These are phyloP conservation scores for Geophilus truncorum DNA, from an alignment of 2,888 invertebrate genomes.

Conservation along the genomic window DNA sequence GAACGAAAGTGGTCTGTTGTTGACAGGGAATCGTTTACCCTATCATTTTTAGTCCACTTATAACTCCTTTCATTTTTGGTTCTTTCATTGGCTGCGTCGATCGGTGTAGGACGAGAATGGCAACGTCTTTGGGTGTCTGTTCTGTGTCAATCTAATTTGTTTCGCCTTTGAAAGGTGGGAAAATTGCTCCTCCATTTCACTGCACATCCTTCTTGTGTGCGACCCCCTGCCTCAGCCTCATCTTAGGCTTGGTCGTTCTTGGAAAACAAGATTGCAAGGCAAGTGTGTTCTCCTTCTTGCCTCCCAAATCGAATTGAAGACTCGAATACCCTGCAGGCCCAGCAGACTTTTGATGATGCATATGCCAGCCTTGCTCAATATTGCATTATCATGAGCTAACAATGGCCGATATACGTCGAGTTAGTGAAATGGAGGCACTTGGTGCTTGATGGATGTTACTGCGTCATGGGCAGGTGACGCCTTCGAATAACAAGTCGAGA, in stretches of 20 bases:
- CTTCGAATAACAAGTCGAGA: neutral
- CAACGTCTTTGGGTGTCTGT: conserved; percentile 22
- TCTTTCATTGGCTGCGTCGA: neutral
- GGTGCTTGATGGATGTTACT: neutral
- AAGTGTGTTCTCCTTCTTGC: conserved; percentile 21
- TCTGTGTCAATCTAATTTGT: conserved; percentile 27
- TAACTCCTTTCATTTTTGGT: neutral
- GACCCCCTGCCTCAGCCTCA: neutral
- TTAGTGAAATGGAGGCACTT: neutral
- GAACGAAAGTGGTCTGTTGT: too few relatives aligned
- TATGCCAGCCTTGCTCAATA: conserved; percentile 21
- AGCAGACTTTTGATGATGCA: conserved; percentile 24
- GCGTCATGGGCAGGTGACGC: neutral
- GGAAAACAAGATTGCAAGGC: conserved; percentile 27
- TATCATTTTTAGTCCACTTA: neutral
- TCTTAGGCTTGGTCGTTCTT: conserved; percentile 11
- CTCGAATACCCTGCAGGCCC: conserved; percentile 25
- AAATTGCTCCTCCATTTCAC: conserved; percentile 27
- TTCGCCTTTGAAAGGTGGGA: conserved; percentile 27
- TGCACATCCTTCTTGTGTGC: neutral
- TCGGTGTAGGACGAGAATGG: neutral
- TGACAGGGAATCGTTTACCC: neutral
- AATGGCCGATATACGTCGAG: conserved; percentile 12
- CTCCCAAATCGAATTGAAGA: conserved; percentile 27
- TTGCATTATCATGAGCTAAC: conserved; percentile 25